Conservation (phyloP, 2,113 vertebrate species). For the Pelodiscus sinensis region DNA sequence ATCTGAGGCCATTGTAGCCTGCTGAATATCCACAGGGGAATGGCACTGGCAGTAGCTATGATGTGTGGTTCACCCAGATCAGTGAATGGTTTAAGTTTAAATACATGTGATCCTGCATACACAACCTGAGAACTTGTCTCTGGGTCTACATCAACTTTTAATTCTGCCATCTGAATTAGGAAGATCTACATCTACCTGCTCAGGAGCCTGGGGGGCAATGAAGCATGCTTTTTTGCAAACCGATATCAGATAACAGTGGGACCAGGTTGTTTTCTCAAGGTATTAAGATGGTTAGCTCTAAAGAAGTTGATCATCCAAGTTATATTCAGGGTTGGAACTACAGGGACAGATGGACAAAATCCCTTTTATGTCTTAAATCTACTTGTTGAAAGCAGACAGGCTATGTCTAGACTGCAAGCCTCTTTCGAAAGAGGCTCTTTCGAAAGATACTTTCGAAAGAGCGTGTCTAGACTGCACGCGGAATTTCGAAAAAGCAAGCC, state of each 20-base stretch:
- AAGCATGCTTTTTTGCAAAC: not conserved
- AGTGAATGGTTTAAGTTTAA: not conserved
- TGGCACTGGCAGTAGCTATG: not conserved
- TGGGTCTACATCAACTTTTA: not conserved
- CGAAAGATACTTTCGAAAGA: no score
- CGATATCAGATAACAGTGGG: not conserved
- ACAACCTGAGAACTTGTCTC: not conserved
- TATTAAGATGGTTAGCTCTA: not conserved
- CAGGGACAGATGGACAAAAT: slow-evolving; percentile 25
- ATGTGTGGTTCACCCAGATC: not conserved
- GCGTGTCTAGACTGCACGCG: no score
- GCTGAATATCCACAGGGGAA: not conserved
- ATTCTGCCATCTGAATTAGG: not conserved
- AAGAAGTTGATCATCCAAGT: not conserved
- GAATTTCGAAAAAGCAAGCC: no score
- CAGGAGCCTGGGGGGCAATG: not conserved
- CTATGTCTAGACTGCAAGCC: no score
- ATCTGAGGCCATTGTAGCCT: not conserved
- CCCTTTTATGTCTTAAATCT: slow-evolving; percentile 2
- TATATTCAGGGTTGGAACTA: slow-evolving; percentile 23
- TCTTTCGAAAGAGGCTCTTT: no score
- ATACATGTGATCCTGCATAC: not conserved
- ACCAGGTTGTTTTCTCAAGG: not conserved
- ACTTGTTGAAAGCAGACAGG: slow-evolving; percentile 25
- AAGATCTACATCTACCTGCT: not conserved